Evolutionary conservation across 1,140 invertebrate species (phyloP).

Genomic region (Maconellicoccus hirsutus): DNA sequence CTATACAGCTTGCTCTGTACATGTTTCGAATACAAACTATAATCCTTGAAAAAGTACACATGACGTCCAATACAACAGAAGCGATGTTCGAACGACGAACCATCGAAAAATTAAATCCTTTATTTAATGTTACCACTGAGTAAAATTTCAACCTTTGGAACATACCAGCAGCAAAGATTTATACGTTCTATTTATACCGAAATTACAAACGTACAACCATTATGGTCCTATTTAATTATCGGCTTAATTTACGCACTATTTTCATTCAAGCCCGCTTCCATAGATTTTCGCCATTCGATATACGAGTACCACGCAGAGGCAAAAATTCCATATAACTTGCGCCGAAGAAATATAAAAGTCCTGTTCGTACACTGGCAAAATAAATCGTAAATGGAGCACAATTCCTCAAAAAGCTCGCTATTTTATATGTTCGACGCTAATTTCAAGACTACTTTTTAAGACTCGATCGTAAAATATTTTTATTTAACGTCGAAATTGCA

Average conservation of each 20-base stretch:
- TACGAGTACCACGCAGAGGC: too few species aligned
- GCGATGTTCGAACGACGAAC: not conserved
- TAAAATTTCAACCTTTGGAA: not conserved
- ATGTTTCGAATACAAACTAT: not conserved
- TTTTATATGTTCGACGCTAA: not conserved
- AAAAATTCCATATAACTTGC: too few species aligned
- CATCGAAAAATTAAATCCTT: not conserved
- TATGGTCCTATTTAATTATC: too few species aligned
- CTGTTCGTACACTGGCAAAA: not conserved
- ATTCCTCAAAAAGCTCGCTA: not conserved
- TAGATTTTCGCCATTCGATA: not conserved
- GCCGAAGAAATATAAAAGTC: not conserved
- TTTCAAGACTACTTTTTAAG: constrained; percentile 4
- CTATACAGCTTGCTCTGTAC: not conserved
- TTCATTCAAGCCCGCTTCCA: not conserved
- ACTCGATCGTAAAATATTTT: not conserved
- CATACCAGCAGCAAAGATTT: not conserved
- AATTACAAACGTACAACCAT: not conserved
- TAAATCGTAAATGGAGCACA: not conserved
- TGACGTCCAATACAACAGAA: too few species aligned
- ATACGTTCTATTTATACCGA: not conserved
- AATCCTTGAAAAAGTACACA: not conserved
- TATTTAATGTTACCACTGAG: not conserved
- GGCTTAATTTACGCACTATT: not conserved
- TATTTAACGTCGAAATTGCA: not conserved